phyloP scores from a whole-genome alignment of 2,797 vertebrate genomes.

The Tenualosa ilisha region DNA sequence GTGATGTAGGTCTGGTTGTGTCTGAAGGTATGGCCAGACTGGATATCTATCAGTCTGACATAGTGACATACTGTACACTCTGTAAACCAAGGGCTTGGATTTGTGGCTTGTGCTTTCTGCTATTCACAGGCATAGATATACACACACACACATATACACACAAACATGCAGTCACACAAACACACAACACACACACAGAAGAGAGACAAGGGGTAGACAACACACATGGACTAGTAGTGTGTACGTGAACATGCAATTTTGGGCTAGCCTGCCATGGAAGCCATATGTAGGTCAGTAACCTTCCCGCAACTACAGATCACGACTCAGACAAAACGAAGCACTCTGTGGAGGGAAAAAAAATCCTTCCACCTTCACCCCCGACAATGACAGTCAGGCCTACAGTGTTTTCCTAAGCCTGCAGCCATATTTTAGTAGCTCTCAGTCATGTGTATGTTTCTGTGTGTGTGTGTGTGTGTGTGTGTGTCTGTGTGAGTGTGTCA shows the following conservation, averaged over 20 bases:
- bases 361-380: background rate
- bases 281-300: constrained; percentile 7
- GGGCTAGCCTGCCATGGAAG: background rate
- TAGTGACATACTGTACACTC: no score
- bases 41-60: no score
- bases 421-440: constrained; percentile 10
- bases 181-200: constrained; percentile 10
- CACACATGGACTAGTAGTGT: background rate
- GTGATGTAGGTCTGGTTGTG: background rate
- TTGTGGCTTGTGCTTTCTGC: background rate
- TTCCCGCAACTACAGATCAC: background rate
- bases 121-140: background rate
- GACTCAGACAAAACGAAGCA: background rate
- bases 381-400: constrained; percentile 33
- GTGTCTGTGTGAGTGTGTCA: background rate
- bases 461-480: background rate
- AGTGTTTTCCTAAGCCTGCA: constrained; percentile 28
- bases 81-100: background rate
- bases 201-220: background rate
- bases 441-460: background rate
- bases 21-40: background rate
- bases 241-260: background rate
- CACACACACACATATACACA: constrained; percentile 30
- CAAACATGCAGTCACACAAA: constrained; percentile 26
- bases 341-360: background rate